Percentiles rank a stretch among this genome's conserved stretches.
These are phyloP conservation scores for Rugalucina vietnamica DNA, from an alignment of 2,888 invertebrate species.

Conservation along the genomic window DNA sequence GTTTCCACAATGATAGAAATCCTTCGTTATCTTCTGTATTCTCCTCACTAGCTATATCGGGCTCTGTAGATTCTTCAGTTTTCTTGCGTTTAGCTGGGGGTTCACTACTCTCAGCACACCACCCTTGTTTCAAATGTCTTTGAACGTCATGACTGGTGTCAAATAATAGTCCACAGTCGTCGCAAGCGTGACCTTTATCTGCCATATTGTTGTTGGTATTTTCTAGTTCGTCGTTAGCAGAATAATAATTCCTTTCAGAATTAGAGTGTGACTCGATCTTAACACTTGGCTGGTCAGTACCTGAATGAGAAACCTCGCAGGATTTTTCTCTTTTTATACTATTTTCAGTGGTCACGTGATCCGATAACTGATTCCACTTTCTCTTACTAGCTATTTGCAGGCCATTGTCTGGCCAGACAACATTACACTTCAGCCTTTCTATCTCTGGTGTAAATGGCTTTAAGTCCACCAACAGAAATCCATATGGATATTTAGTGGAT, in stretches of 20 bases:
- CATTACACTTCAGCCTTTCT: background rate
- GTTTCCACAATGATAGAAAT: background rate
- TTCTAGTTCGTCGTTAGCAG: no score
- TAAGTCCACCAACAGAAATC: conserved; percentile 9
- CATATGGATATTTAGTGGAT: conserved; percentile 9
- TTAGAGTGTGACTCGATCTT: no score
- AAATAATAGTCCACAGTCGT: conserved; percentile 49
- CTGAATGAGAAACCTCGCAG: no score
- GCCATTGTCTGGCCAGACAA: no score
- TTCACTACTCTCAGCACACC: conserved; percentile 30
- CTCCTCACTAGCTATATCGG: background rate
- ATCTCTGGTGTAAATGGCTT: background rate
- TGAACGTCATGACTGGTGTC: conserved; percentile 44
- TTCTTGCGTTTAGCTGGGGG: background rate
- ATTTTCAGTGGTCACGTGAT: no score
- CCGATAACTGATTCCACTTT: no score
- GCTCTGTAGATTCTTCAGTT: background rate
- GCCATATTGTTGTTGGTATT: conserved; percentile 7
- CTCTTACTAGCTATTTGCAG: no score
- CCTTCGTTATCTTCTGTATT: background rate
- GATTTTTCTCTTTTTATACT: no score
- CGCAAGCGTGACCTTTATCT: conserved; percentile 25
- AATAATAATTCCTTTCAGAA: no score
- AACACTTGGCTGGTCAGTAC: no score
- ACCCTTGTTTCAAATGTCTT: conserved; percentile 39